These are phyloP conservation scores for Mellilla xanthometata DNA, from an alignment of 2,888 invertebrate genomes.

Conservation along the genomic window DNA sequence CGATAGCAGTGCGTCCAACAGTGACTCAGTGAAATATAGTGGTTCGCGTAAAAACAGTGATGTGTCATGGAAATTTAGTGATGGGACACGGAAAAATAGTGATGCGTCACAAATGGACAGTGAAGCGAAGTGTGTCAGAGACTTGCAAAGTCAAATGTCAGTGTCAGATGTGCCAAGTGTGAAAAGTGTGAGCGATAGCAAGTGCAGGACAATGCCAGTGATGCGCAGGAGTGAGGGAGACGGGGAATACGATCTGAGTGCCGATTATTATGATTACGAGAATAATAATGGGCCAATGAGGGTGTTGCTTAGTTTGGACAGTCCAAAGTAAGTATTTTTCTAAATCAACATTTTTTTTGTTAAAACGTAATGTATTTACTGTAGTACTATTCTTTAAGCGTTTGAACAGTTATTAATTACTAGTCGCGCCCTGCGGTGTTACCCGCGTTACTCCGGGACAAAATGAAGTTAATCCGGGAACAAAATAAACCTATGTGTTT, in stretches of 20 bases:
- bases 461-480: no score
- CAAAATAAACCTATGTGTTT: no score
- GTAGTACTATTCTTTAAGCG: no score
- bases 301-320: slow-evolving; percentile 45
- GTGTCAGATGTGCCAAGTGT: slow-evolving; percentile 2
- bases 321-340: slow-evolving; percentile 44
- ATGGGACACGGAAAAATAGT: no score
- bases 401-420: no score
- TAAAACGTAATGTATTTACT: no score
- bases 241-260: slow-evolving; percentile 11
- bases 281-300: slow-evolving; percentile 57
- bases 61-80: no score
- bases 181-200: slow-evolving; percentile 31
- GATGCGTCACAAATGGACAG: background rate
- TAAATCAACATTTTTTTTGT: no score
- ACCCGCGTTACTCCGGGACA: no score
- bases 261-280: slow-evolving; percentile 55
- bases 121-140: background rate
- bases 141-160: slow-evolving; percentile 9
- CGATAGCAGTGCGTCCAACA: background rate
- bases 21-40: background rate
- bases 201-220: slow-evolving; percentile 55
- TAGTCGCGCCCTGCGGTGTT: no score
- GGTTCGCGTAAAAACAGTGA: slow-evolving; percentile 1
- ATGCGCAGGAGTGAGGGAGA: slow-evolving; percentile 39